Base-by-base conservation (phyloP, 2,113 vertebrate genomes). In the Polypterus senegalus region DNA sequence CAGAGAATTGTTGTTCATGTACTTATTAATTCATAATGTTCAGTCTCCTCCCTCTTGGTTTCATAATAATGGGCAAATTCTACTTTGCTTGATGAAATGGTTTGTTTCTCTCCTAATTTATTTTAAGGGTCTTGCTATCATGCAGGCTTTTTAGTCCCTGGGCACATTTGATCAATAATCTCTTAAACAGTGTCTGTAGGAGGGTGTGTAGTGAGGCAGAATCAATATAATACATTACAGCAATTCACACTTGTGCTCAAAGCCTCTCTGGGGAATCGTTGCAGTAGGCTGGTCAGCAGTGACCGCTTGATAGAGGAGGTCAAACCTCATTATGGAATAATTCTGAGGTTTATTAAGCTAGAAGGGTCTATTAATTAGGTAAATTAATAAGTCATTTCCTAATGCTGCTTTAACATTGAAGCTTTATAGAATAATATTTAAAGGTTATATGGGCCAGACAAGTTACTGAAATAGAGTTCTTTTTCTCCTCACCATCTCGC, bases 141-240 rank as follows among this genome's bases (percentile, higher is more conserved):
- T 10, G 3, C 54, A 27, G 48, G 44, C 6, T 52, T 9, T 53
- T 54, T 10, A 10, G 5, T 46, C n/a, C 45, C 6, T 7, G 51
- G 43, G 44, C 11, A n/a, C 3, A 1, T 49, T 43, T 43, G 1
- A 46, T 52, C 9, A 64, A 70, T 65, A 63, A 62, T 56, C 74
- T 63, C 60, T 68, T 49, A 64, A 9, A 46, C 62, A 62, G 69
- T 69, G 65, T 73, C 45, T 5, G 55, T 71, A 65, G 74, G 67
- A 76, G 74, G 72, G 71, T 77, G 73, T 77, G 72, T 71, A 72
- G 74, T 70, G 76, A 69, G 64, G 74, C 73, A 74, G 76, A 81
- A 74, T 70, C 70, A 66, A 61, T 77, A 74, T 69, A 48, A 71
- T 66, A 72, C 72, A 72, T 76, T 75, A 73, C 64, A 71, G 71